Percentiles rank a stretch among this genome's conserved stretches.
Conservation (phyloP, 1,140 invertebrate species). For the Pteromalus puparum region DNA sequence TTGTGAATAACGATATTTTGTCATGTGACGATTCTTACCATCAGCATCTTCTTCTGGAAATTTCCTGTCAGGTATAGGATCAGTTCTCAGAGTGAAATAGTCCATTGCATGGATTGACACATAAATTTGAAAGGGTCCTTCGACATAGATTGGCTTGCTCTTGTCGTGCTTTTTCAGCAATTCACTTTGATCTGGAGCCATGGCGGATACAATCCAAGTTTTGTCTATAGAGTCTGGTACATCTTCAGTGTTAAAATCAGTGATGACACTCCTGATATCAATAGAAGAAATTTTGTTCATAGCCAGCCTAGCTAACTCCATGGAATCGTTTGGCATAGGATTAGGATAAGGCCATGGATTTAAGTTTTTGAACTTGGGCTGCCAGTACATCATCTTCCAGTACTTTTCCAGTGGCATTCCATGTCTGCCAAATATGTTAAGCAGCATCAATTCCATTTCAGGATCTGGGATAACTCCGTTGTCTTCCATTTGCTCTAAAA, state of each 20-base stretch:
- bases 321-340: slow-evolving; percentile 82
- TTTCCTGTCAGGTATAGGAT: slow-evolving; percentile 70
- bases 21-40: slow-evolving; percentile 75
- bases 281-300: slow-evolving; percentile 90
- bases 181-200: slow-evolving; percentile 85
- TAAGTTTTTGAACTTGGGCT: slow-evolving; percentile 95
- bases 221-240: slow-evolving; percentile 88
- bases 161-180: slow-evolving; percentile 83
- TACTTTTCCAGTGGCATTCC: slow-evolving; percentile 89
- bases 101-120: slow-evolving; percentile 83
- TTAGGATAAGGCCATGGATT: slow-evolving; percentile 93
- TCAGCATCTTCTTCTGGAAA: slow-evolving; percentile 75
- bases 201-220: slow-evolving; percentile 95
- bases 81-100: slow-evolving; percentile 90
- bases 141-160: slow-evolving; percentile 87
- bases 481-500: slow-evolving; percentile 93
- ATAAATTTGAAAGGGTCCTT: slow-evolving; percentile 92
- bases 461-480: slow-evolving; percentile 93
- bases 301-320: slow-evolving; percentile 90
- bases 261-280: slow-evolving; percentile 86
- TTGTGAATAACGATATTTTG: background rate
- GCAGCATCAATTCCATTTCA: slow-evolving; percentile 88
- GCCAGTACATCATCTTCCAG: slow-evolving; percentile 97
- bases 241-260: slow-evolving; percentile 80
- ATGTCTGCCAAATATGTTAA: slow-evolving; percentile 89